Evolutionary conservation across 2,113 vertebrate species (phyloP).

Genomic region (Pleuronectes platessa): DNA sequence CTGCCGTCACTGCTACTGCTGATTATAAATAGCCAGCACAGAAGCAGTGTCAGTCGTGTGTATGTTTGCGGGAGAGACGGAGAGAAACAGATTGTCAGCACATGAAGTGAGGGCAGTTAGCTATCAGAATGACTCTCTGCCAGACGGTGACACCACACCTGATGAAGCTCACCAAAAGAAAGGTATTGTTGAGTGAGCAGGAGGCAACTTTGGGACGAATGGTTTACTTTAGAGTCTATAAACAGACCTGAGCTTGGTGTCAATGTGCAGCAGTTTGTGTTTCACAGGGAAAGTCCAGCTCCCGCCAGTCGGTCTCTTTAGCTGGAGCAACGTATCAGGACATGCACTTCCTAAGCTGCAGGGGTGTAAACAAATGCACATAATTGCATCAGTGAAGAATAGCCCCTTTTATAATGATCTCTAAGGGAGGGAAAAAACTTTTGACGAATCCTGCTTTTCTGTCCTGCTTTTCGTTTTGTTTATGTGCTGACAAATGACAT

Average conservation of each 20-base stretch:
- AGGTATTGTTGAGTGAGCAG: conserved; percentile 72
- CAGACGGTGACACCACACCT: conserved; percentile 71
- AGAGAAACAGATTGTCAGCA: conserved; percentile 67
- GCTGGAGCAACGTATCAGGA: conserved; percentile 16
- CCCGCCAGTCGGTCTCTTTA: conserved; percentile 54
- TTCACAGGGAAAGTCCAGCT: conserved; percentile 68
- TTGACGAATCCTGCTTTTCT: background rate
- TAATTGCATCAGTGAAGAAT: conserved; percentile 1
- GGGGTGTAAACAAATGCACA: conserved; percentile 33
- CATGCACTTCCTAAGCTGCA: conserved; percentile 16
- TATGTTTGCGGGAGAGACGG: conserved; percentile 38
- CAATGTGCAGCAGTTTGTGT: conserved; percentile 68
- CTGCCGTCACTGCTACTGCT: conserved; percentile 53
- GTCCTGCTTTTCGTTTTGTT: background rate
- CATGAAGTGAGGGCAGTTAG: conserved; percentile 65
- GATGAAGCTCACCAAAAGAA: conserved; percentile 82
- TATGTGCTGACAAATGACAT: background rate
- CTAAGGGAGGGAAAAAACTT: background rate
- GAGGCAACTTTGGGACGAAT: background rate
- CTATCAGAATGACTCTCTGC: conserved; percentile 74
- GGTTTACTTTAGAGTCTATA: conserved; percentile 61
- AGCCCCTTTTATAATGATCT: background rate
- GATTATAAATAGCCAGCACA: conserved; percentile 82
- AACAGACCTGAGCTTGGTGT: conserved; percentile 66
- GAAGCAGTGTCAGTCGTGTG: conserved; percentile 56